Evolutionary conservation across 2,797 vertebrate genomes (phyloP), one percentile per base, ranked within the genome.

Genomic region (Ispidina picta): DNA sequence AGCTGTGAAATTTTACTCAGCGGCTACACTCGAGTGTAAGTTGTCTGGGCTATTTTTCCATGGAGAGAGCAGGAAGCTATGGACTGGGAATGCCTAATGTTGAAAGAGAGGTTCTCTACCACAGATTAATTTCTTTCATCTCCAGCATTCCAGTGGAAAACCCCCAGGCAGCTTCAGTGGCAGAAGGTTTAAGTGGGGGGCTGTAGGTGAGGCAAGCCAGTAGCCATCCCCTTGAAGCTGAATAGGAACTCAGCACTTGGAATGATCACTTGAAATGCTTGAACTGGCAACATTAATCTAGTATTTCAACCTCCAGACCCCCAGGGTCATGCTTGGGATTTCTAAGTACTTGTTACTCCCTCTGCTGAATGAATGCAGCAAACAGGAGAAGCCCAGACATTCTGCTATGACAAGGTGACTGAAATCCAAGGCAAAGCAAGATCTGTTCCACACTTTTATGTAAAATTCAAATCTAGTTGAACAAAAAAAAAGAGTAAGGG

Each of bases 1-100:
- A 94, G 55, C 82, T 94, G 91, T 82, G 83, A 94, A 94, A 71
- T 84, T 92, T 88, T 83, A 86, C 63, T 86, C 80, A 76, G 46
- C 2, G 21, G 77, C 49, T 88, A 78, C 86, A 89, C 69, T 91
- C 89, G 46, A 48, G 54, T 88, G 66, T 59, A 58, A 84, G 58
- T 86, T 88, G 51, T 71, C 86, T 84, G 77, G 88, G 69, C 35
- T 92, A 55, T 35, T 90, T 87, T 83, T 66, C 79, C 25, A 10
- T 1, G 33, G 43, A 33, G 5, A 39, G 51, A 77, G 31, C 25
- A 15, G 37, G n/a, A 82, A 91, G 68, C n/a, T 80, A 33, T 44
- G 29, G 33, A 31, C 66, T 43, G 44, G 48, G 56, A 58, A 65
- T 19, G 37, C 56, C 44, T 71, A 76, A 84, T 46, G 56, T 41